Evolutionary conservation across 2,113 vertebrate genomes (phyloP).

Genomic region (Apistogramma diplotaenia): DNA sequence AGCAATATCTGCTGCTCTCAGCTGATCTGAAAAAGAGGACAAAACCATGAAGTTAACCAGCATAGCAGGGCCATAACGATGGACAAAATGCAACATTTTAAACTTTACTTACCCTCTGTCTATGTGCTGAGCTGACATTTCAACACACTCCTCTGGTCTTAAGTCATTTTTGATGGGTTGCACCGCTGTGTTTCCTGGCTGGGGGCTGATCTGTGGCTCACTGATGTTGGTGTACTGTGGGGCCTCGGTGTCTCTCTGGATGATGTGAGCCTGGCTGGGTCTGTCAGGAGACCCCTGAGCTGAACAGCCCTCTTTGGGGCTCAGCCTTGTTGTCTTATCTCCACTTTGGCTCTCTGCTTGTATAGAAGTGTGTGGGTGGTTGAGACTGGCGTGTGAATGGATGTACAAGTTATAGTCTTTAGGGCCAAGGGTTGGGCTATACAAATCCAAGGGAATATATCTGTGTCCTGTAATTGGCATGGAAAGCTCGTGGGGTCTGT

Average conservation of each 20-base stretch:
- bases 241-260: conserved; percentile 77
- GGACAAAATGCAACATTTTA: not conserved
- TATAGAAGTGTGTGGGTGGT: conserved; percentile 66
- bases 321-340: conserved; percentile 84
- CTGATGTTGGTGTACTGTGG: conserved; percentile 22
- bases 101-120: conserved; percentile 44
- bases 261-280: conserved; percentile 85
- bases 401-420: conserved; percentile 75
- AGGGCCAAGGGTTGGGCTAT: conserved; percentile 71
- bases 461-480: conserved; percentile 53
- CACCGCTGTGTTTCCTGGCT: conserved; percentile 61
- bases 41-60: not conserved
- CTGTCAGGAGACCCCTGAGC: conserved; percentile 91
- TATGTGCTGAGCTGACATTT: conserved; percentile 18
- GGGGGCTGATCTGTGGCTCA: conserved; percentile 55
- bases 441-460: conserved; percentile 70
- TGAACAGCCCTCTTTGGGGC: conserved; percentile 86
- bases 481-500: conserved; percentile 76
- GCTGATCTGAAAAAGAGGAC: conserved; percentile 38
- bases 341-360: conserved; percentile 55
- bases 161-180: conserved; percentile 63
- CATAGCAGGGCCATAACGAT: not conserved
- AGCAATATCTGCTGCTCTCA: conserved; percentile 13
- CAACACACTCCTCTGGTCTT: conserved; percentile 57
- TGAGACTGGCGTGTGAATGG: conserved; percentile 65